Base-by-base conservation (phyloP, 2,797 vertebrate genomes). In the Calcarius lapponicus region DNA sequence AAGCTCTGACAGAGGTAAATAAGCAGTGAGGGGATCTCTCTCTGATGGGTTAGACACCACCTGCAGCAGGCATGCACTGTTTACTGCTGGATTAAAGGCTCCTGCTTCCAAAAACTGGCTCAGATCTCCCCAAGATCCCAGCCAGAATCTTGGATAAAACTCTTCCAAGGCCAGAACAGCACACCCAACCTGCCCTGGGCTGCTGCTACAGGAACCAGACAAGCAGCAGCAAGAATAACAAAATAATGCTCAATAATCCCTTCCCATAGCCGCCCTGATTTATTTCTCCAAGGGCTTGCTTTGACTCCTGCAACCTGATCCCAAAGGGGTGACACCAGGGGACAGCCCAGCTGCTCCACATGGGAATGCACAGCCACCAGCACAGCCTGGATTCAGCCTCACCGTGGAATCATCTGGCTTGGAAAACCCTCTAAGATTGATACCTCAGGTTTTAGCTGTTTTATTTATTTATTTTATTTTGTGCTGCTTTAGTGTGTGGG, bases 1-100 rank as follows among this genome's bases (percentile, higher is more conserved):
- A 95, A 90, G 78, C 81, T 85, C 76, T 86, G 47, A 67, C 25
- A 38, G 54, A 73, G 82, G 74, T 69, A 90, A 95, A 70, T 34
- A 91, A 93, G 80, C 61, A 88, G 80, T 2, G 20, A 61, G 48
- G 38, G 20, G 45, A 38, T 83, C 45, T 43, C 42, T 71, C 61
- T 45, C 62, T 65, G 31, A 43, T 2, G 48, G 67, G 42, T 20
- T 29, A 56, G 42, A 4, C 29, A 89, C 45, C 34, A 51, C 38
- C 73, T 76, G 70, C 58, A 86, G 60, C 6, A 80, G 72, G 48
- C 47, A 66, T 14, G 31, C 43, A 31, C 43, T 24, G 24, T 11
- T 47, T 14, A 34, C 48, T 60, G 51, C 60, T 50, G 29, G 34
- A 73, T 57, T 76, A 31, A 86, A 83, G 25, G 21, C 64, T 84